Base-by-base conservation (phyloP, 2,797 vertebrate species). In the Acomys russatus region DNA sequence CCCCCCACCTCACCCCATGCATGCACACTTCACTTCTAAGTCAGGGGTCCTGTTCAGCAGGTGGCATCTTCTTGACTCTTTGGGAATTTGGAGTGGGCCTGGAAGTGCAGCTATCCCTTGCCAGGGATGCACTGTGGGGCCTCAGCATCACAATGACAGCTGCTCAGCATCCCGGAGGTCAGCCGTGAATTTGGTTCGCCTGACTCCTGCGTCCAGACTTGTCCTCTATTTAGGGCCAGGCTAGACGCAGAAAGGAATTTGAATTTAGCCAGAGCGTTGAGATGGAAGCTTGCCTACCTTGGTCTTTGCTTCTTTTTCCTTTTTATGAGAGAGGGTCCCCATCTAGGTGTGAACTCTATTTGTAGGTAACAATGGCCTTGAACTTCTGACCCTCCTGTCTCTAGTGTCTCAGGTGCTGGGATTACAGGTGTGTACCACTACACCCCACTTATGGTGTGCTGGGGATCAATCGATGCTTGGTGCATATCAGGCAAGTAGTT, bases 11-110 rank as follows among this genome's bases (percentile, higher is more conserved):
- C 1, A 2, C 61, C 59, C n/a, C 22, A 6, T 3, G 61, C 11
- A 35, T 33, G 35, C n/a, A 61, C 54, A 59, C 88, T 64, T 91
- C 92, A 66, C 15, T 97, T 96, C 96, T 97, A 97, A 97, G 96
- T 95, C 96, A 98, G 94, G 96, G 95, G 84, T 85, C 1, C 0
- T n/a, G 74, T 54, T 96, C 35, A 76, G 91, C 97, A 97, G 96
- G 94, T 96, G 93, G 82, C 59, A 82, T 28, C 86, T 66, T 38
- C 30, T 95, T 88, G 87, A 82, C 66, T 63, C 17, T 49, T 87
- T 87, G 71, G 91, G 92, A 70, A 28, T 59, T 23, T 73, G n/a
- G 30, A n/a, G 5, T 25, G 44, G 54, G 33, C 54, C 3, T 1
- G 9, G 49, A 64, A 70, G 10, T 59, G 22, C 79, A 91, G 74